These are phyloP conservation scores for Spondyliosoma cantharus DNA, from an alignment of 2,797 vertebrate genomes.

Conservation along the genomic window DNA sequence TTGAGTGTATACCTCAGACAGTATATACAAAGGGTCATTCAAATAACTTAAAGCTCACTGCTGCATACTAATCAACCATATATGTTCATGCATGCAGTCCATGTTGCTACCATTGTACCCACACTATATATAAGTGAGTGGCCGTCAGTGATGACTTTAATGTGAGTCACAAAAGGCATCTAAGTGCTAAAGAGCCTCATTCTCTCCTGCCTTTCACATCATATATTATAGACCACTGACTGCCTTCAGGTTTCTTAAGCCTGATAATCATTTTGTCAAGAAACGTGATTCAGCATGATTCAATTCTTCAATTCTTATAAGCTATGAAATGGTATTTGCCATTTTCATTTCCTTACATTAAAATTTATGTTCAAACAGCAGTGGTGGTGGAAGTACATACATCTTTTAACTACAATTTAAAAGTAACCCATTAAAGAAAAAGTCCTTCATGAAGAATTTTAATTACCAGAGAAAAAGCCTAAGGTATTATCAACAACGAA, in stretches of 20 bases:
- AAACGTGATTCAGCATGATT: not conserved
- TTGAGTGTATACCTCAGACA: not conserved
- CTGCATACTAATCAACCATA: not conserved
- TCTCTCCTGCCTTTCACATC: conserved; percentile 4
- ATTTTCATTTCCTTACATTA: not conserved
- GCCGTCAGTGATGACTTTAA: conserved; percentile 32
- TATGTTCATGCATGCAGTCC: not conserved
- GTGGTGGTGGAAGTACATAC: not conserved
- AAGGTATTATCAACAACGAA: not conserved
- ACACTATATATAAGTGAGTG: conserved; percentile 8
- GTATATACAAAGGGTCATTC: not conserved
- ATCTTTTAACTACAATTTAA: not conserved
- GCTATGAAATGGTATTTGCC: not conserved
- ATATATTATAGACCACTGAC: not conserved
- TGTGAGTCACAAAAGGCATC: conserved; percentile 36
- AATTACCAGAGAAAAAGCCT: not conserved
- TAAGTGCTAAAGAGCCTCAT: conserved; percentile 17
- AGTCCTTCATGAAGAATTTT: not conserved
- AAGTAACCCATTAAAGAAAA: not conserved
- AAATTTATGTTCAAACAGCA: conserved; percentile 1
- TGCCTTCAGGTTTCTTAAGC: not conserved
- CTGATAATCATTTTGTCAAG: not conserved
- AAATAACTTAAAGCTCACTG: not conserved
- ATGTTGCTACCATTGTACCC: not conserved
- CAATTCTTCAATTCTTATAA: not conserved